Conservation (phyloP, 53 echinoderm and acorn worm species). For the Mesocentrotus franciscanus region DNA sequence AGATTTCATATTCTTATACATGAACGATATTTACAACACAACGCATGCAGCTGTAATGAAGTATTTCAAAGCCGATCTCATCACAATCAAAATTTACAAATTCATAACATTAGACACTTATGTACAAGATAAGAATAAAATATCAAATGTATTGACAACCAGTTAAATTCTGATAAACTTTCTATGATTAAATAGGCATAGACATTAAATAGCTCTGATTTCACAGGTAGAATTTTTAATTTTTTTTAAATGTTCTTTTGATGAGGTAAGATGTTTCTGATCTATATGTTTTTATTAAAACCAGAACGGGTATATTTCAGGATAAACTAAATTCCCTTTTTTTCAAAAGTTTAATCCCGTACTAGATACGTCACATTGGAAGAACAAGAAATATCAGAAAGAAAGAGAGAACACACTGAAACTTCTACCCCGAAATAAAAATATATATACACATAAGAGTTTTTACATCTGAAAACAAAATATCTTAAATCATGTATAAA, state of each 20-base stretch:
- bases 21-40: constrained; percentile 36
- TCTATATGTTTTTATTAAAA: not conserved
- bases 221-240: not conserved
- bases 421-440: not conserved
- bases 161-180: not conserved
- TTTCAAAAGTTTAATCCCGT: not conserved
- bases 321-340: not conserved
- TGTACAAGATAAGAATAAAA: constrained; percentile 7
- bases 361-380: not conserved
- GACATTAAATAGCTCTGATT: not conserved
- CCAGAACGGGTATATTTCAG: constrained; percentile 25
- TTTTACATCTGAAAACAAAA: constrained; percentile 37
- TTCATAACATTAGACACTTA: not conserved
- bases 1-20: not conserved
- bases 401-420: not conserved
- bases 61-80: not conserved
- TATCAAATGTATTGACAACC: not conserved
- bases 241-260: not conserved
- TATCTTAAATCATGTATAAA: constrained; percentile 12
- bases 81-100: not conserved
- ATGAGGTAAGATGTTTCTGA: not conserved
- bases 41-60: not conserved
- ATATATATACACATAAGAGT: not conserved
- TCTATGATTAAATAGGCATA: not conserved
- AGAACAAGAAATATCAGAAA: constrained; percentile 24